Percentiles rank a stretch among this genome's conserved stretches.
These are phyloP conservation scores for Umimayanthus chanpuru DNA, from an alignment of 92 coral and sea anemone genomes.

Conservation along the genomic window DNA sequence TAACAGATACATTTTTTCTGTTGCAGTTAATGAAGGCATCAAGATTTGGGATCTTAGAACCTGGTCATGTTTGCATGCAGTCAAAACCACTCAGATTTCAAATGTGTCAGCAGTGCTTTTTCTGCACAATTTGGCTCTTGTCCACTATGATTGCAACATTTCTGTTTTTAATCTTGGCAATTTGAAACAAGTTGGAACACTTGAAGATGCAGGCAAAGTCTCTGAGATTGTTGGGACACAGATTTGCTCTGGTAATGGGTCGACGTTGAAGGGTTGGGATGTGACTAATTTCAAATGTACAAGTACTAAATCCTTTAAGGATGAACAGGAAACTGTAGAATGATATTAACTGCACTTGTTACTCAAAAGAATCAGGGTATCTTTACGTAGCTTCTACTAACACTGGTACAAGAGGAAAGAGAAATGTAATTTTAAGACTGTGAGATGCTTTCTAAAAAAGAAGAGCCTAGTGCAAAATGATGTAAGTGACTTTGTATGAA, in stretches of 20 bases:
- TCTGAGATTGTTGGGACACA: slow-evolving; percentile 52
- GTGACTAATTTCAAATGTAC: slow-evolving; percentile 57
- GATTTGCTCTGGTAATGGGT: slow-evolving; percentile 56
- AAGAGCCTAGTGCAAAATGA: too few species aligned
- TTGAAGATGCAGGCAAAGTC: slow-evolving; percentile 68
- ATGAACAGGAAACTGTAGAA: slow-evolving; percentile 44
- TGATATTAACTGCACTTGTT: slow-evolving; percentile 62
- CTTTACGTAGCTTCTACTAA: slow-evolving; percentile 58
- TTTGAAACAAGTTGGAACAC: slow-evolving; percentile 59
- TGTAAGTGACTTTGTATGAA: too few species aligned
- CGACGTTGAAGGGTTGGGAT: slow-evolving; percentile 50
- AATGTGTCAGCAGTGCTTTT: slow-evolving; percentile 61
- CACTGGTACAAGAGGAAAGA: slow-evolving; percentile 43
- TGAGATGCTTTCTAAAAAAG: background rate
- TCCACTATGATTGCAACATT: slow-evolving; percentile 61
- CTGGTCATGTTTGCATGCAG: slow-evolving; percentile 70
- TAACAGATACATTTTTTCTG: slow-evolving; percentile 84
- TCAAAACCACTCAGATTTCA: slow-evolving; percentile 50
- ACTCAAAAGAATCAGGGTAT: slow-evolving; percentile 56
- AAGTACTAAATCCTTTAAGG: slow-evolving; percentile 52
- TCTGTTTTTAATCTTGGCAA: slow-evolving; percentile 83
- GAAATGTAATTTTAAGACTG: slow-evolving; percentile 61
- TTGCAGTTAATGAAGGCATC: slow-evolving; percentile 77
- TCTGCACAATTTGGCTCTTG: slow-evolving; percentile 57
- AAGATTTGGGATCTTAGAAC: slow-evolving; percentile 89